Evolutionary conservation across 2,888 invertebrate species (phyloP).

Genomic region (Oithona nana): DNA sequence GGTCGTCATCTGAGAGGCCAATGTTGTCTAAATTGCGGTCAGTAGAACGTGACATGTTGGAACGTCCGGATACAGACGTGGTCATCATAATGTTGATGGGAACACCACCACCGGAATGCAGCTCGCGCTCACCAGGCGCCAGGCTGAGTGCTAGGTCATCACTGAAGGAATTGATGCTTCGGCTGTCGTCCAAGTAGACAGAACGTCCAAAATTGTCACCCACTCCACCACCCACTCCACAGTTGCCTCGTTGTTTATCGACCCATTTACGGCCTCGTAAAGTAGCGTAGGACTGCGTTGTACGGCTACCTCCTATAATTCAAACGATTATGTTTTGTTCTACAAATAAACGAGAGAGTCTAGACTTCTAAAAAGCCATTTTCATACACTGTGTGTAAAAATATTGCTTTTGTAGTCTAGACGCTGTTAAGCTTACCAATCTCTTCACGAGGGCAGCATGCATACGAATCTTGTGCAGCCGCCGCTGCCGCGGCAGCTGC

Average conservation of each 20-base stretch:
- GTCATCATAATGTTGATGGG: background rate
- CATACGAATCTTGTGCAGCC: background rate
- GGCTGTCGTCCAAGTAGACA: slow-evolving; percentile 3
- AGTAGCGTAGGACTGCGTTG: slow-evolving; percentile 15
- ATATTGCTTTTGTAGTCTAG: too few species aligned
- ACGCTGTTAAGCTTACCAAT: too few species aligned
- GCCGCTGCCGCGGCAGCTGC: background rate
- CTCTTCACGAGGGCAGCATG: background rate
- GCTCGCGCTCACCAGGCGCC: background rate
- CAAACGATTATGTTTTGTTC: too few species aligned
- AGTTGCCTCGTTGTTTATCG: slow-evolving; percentile 5
- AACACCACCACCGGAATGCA: background rate
- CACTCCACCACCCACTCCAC: background rate
- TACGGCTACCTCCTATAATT: too few species aligned
- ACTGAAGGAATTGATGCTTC: slow-evolving; percentile 8
- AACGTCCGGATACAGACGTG: background rate
- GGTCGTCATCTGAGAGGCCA: slow-evolving; percentile 12
- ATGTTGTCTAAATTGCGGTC: slow-evolving; percentile 10
- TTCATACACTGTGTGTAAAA: too few species aligned
- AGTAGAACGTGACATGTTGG: slow-evolving; percentile 6
- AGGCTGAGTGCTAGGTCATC: slow-evolving; percentile 5
- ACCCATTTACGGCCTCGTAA: slow-evolving; percentile 14
- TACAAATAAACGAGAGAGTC: too few species aligned
- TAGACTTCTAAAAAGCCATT: too few species aligned
- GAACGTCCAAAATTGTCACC: slow-evolving; percentile 15